A percentile compares a stretch with the other conserved stretches of the same genome.
Evolutionary conservation across 2,113 vertebrate genomes (phyloP).

Genomic region (Cinclus mexicanus): DNA sequence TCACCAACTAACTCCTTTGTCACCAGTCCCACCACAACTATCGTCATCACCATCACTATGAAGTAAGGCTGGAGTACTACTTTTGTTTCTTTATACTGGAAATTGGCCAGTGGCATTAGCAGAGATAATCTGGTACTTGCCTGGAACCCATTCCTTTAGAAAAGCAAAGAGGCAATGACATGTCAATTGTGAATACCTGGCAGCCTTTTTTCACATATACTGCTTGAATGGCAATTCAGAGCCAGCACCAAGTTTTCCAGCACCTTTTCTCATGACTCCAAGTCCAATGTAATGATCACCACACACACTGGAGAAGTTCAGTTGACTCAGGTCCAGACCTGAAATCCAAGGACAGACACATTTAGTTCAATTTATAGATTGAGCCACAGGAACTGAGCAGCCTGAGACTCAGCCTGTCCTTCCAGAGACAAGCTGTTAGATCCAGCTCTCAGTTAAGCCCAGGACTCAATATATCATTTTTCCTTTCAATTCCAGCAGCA

Average conservation of each 20-base stretch:
- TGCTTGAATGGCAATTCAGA: background rate
- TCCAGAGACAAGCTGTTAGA: background rate
- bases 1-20: background rate
- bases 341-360: background rate
- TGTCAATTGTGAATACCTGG: background rate
- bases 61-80: background rate
- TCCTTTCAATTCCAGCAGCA: background rate
- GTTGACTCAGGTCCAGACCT: background rate
- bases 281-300: background rate
- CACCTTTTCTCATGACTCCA: background rate
- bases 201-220: rapidly evolving
- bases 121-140: background rate
- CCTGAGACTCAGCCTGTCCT: background rate
- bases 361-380: background rate
- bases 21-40: background rate
- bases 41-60: no score
- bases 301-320: background rate
- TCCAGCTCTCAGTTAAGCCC: background rate
- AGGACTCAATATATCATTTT: background rate
- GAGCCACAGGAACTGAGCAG: background rate
- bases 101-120: background rate
- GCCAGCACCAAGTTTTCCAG: background rate
- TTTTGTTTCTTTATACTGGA: background rate
- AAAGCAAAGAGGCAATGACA: background rate
- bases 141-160: background rate